A percentile compares a stretch with the other conserved stretches of the same genome.
Conservation (phyloP, 2,113 vertebrate species). For the Lates calcarifer region DNA sequence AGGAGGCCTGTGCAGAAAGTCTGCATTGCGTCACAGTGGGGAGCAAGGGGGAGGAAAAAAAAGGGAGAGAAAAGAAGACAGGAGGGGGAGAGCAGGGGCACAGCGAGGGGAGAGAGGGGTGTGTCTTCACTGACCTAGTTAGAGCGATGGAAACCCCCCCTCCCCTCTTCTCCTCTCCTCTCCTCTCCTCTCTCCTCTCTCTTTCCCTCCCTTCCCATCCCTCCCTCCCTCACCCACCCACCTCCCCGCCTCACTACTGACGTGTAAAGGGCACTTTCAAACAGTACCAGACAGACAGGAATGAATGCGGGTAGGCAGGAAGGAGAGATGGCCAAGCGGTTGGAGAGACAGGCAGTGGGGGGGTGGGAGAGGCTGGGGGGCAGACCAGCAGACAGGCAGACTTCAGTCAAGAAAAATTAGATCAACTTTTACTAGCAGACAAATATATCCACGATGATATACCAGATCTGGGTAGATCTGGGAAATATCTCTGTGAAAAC, state of each 20-base stretch:
- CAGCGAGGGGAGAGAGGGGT: slow-evolving; percentile 66
- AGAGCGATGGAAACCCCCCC: slow-evolving; percentile 68
- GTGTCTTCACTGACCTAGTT: slow-evolving; percentile 83
- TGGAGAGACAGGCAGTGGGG: slow-evolving; percentile 21
- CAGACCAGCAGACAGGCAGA: slow-evolving; percentile 27
- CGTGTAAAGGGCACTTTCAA: slow-evolving; percentile 80
- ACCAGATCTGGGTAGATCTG: slow-evolving; percentile 52
- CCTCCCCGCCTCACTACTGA: slow-evolving; percentile 56
- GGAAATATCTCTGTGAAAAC: slow-evolving; percentile 71
- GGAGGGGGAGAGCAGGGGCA: slow-evolving; percentile 56
- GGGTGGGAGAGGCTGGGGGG: slow-evolving; percentile 8
- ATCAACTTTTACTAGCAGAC: slow-evolving; percentile 28
- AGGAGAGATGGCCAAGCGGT: slow-evolving; percentile 21
- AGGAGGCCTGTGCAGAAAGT: slow-evolving; percentile 55
- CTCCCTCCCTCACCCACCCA: slow-evolving; percentile 24
- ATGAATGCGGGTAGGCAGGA: slow-evolving; percentile 42
- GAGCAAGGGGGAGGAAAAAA: slow-evolving; percentile 51
- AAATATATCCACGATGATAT: slow-evolving; percentile 55
- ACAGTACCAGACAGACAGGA: slow-evolving; percentile 60
- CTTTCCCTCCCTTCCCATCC: too few species aligned
- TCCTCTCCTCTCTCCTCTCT: too few species aligned
- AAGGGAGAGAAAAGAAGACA: slow-evolving; percentile 35
- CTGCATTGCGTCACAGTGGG: slow-evolving; percentile 82
- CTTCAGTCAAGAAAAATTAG: slow-evolving; percentile 33
- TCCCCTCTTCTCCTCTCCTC: too few species aligned